Base-by-base conservation (phyloP, 1,140 invertebrate genomes). In the Cydia amplana region DNA sequence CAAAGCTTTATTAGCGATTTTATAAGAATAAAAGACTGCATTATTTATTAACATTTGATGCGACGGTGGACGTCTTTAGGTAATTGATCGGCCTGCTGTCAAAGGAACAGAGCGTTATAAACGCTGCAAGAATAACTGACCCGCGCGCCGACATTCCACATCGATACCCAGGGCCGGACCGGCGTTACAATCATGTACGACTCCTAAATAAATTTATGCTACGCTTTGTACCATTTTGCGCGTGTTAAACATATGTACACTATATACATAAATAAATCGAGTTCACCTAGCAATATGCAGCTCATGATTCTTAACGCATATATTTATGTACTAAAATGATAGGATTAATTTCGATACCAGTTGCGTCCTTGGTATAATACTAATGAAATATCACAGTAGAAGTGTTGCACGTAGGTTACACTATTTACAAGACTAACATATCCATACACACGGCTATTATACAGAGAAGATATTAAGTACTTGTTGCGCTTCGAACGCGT, bases 221-320 rank as follows among this genome's bases (percentile, higher is more conserved):
- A 77, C 40, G 36, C 76, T 77, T 79, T 78, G 74, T 79, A 78
- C 75, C 72, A 75, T 78, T 78, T 76, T 76, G 64, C 77, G 64
- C 51, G 74, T 25, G 43, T 83, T 77, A 80, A 83, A 81, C 81
- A 81, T 85, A 88, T 87, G 85, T 88, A 85, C 84, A 86, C 78
- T 82, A 82, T 83, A 85, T 85, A 88, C 84, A 90, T 87, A 90
- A 72, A 75, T 78, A 74, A 75, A 73, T 40, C 9, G 67, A 36
- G 51, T 74, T 74, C 70, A 67, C 67, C 74, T 72, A 74, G n/a
- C 25, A 63, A 63, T 51, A 76, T 63, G 49, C 51, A 72, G 43
- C 64, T 67, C 51, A 55, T 67, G 64, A 67, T 67, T 67, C 64
- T 67, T 67, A 67, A 67, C 25, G 25, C 25, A 67, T 67, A 67